Conservation (phyloP, 2,888 invertebrate genomes). For the Lymantria dispar region DNA sequence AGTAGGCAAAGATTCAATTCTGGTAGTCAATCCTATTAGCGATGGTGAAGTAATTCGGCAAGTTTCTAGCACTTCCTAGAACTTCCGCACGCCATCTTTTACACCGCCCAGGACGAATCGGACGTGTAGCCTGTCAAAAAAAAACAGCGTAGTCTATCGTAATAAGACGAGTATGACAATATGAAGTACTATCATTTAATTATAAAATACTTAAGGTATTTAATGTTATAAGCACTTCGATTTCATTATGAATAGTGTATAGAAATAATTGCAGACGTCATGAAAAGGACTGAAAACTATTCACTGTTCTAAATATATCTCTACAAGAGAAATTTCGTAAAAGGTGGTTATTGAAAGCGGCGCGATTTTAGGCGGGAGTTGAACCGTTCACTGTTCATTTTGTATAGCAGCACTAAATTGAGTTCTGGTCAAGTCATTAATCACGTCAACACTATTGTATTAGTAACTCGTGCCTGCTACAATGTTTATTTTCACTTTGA, state of each 20-base stretch:
- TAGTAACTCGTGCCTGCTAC: constrained; percentile 14
- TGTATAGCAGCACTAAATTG: constrained; percentile 49
- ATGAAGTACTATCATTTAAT: too few relatives aligned
- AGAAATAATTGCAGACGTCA: constrained; percentile 41
- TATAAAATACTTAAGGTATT: too few relatives aligned
- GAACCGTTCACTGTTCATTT: constrained; percentile 32
- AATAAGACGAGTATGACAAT: too few relatives aligned
- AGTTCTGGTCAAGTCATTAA: constrained; percentile 49
- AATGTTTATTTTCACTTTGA: not conserved
- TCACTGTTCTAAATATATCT: too few relatives aligned
- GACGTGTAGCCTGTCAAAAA: too few relatives aligned
- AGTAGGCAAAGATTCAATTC: too few relatives aligned
- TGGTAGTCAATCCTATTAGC: too few relatives aligned
- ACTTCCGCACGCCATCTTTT: too few relatives aligned
- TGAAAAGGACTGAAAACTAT: constrained; percentile 32
- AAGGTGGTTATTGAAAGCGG: constrained; percentile 40
- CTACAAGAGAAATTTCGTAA: constrained; percentile 46
- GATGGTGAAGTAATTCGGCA: too few relatives aligned
- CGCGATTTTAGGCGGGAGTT: constrained; percentile 5
- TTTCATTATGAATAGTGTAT: constrained; percentile 14
- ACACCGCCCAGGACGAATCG: too few relatives aligned
- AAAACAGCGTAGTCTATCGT: too few relatives aligned
- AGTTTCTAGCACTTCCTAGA: too few relatives aligned
- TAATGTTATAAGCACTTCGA: constrained; percentile 1
- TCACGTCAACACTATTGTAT: constrained; percentile 50